Base-by-base conservation (phyloP, 1,140 invertebrate genomes). In the Agrypnia vestita region DNA sequence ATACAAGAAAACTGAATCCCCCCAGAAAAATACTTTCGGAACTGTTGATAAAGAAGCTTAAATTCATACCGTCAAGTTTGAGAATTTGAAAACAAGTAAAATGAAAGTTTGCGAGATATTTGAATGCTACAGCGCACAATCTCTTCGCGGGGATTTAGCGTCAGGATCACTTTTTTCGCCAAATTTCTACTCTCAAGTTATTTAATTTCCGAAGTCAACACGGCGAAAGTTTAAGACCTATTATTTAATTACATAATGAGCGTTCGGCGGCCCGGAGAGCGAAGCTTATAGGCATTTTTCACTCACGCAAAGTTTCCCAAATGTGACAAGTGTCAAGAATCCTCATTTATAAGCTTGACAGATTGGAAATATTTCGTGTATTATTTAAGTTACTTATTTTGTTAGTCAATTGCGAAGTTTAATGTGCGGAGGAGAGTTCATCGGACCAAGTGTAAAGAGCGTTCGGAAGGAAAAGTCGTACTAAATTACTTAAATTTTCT, bases 211-310 rank as follows among this genome's bases (percentile, higher is more conserved):
- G 49, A 71, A 71, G 19, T 71, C 67, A 71, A 71, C 67, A 71
- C 17, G 9, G 67, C 49, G 51, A 71, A 71, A 71, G 67, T 71
- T 71, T 51, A 19, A 49, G 46, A 19, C 67, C 44, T 71, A 71
- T 71, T 71, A 71, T 71, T 71, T 49, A 71, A 71, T 71, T 71
- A 71, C 67, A 71, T 71, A 71, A 71, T 71, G 11, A 47, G 67
- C 67, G 67, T 71, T 71, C 49, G 67, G 67, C 47, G 49, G 46
- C 46, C 49, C 15, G 51, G 25, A 51, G 67, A 25, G 15, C 67
- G 17, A 51, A 71, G 25, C 19, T 51, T 25, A 11, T 3, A 4
- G 51, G 47, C 15, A 25, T 71, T 71, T 71, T 71, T 71, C 67
- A 49, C 67, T 35, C 25, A 12, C 10, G 49, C 3, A 71, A 51